Evolutionary conservation across 2,888 invertebrate species (phyloP).

Genomic region (Serrognathus titanus): DNA sequence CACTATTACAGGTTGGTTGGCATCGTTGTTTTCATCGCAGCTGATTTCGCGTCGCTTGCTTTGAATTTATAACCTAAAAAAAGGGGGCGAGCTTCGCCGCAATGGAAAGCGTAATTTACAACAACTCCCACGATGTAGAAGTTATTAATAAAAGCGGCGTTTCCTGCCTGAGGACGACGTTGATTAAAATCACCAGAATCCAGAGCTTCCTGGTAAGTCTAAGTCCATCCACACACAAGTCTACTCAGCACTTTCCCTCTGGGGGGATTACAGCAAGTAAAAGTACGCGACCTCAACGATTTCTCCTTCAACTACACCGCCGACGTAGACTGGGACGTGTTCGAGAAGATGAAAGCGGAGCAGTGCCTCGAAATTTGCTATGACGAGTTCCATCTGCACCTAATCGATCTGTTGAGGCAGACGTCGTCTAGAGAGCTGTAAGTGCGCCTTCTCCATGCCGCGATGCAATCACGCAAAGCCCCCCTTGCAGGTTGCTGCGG

Average conservation of each 20-base stretch:
- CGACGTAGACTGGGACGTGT: slow-evolving; percentile 36
- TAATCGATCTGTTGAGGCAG: slow-evolving; percentile 42
- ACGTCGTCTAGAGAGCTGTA: slow-evolving; percentile 25
- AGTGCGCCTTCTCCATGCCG: background rate
- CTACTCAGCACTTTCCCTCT: slow-evolving; percentile 16
- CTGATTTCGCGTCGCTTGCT: too few relatives aligned
- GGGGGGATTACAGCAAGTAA: slow-evolving; percentile 32
- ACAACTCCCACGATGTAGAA: slow-evolving; percentile 19
- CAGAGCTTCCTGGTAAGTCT: slow-evolving; percentile 17
- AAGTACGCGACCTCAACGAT: slow-evolving; percentile 36
- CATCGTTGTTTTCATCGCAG: too few relatives aligned
- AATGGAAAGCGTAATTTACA: slow-evolving; percentile 16
- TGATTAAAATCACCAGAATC: slow-evolving; percentile 12
- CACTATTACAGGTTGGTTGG: too few relatives aligned
- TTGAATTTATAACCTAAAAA: too few relatives aligned
- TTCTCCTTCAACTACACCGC: slow-evolving; percentile 42
- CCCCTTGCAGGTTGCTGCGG: slow-evolving; percentile 38
- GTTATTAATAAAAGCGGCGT: slow-evolving; percentile 13
- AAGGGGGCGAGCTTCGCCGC: too few relatives aligned
- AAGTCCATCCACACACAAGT: background rate
- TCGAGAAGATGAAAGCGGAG: slow-evolving; percentile 39
- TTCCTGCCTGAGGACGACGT: slow-evolving; percentile 11
- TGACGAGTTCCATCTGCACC: slow-evolving; percentile 41
- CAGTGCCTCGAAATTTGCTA: slow-evolving; percentile 44
- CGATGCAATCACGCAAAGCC: background rate